A percentile compares a stretch with the other conserved stretches of the same genome.
Evolutionary conservation across 1,140 invertebrate genomes (phyloP).

Genomic region (Copidosoma floridanum): DNA sequence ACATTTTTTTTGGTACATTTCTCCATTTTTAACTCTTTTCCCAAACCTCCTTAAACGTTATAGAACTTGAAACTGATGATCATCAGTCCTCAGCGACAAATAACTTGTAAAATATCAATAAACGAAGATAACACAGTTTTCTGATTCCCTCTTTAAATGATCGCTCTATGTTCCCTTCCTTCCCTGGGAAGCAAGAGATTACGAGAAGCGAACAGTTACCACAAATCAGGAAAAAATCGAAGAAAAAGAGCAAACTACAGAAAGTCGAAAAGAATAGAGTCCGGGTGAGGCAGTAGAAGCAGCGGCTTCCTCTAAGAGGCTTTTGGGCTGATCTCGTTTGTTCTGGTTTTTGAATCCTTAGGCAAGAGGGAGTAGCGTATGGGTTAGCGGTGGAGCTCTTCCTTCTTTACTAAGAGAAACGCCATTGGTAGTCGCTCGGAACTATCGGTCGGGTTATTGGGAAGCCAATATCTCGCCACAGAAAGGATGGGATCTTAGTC

Average conservation of each 20-base stretch:
- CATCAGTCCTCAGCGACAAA: too few relatives aligned
- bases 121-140: slow-evolving; percentile 1
- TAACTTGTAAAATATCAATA: not conserved
- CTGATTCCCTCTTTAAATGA: too few relatives aligned
- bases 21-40: too few relatives aligned
- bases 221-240: slow-evolving; percentile 12
- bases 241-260: slow-evolving; percentile 33
- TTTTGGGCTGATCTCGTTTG: slow-evolving; percentile 13
- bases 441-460: slow-evolving; percentile 52
- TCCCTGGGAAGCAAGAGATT: slow-evolving; percentile 23
- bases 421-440: slow-evolving; percentile 40
- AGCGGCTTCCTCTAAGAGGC: slow-evolving; percentile 13
- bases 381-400: not conserved
- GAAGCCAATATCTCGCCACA: slow-evolving; percentile 57
- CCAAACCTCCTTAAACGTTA: too few relatives aligned
- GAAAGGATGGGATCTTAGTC: slow-evolving; percentile 37
- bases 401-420: slow-evolving; percentile 12
- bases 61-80: not conserved
- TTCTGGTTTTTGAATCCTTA: slow-evolving; percentile 17
- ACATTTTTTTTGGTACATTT: too few relatives aligned
- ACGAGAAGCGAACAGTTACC: slow-evolving; percentile 4
- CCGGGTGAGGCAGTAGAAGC: too few relatives aligned
- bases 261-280: slow-evolving; percentile 27
- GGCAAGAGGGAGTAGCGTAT: slow-evolving; percentile 6
- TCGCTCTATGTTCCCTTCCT: too few relatives aligned